Evolutionary conservation across 2,113 vertebrate species (phyloP), one percentile per base, ranked within the genome.

Genomic region (Ellobius talpinus): DNA sequence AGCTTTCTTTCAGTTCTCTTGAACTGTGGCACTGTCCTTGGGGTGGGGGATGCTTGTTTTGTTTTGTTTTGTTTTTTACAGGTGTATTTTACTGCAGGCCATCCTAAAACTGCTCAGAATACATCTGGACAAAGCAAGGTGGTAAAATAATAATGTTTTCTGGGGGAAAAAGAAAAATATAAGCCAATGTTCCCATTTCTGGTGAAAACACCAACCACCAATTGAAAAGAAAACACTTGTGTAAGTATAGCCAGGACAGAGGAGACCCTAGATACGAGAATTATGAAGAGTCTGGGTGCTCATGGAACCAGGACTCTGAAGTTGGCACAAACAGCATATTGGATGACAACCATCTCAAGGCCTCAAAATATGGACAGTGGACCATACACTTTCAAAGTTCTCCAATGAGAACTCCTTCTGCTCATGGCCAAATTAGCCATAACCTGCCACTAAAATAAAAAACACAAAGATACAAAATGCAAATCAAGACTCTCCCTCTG

Each of bases 1-100:
- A 82, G 42, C 68, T 84, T 94, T 93, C 79, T 96, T 95, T 96
- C 61, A 68, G 33, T 93, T 94, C 61, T 84, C 84, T 45, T 84
- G 47, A 87, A 77, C 87, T 55, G 2, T 68, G 77, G 73, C 36
- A 39, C 36, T 68, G 63, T 58, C 36, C 39, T n/a, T 85, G 24
- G 24, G 14, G 68, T 0, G 16, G 19, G 19, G 63, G 31, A 11
- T 11, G 2, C 1, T 31, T 16, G 52, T 55, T 55, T 61, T 61
- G 19, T 61, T 63, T 61, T 61, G 21, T 24, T 24, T 61, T n/a
- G 42, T 81, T 10, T 65, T 50, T 70, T 24, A 88, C 55, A 58
- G 39, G 52, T 95, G 23, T 8, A 91, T 10, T 86, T 4, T 3
- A 73, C 45, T 50, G 36, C 5, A 94, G 52, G 14, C 82, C 45